These are phyloP conservation scores for Corythornis leucogaster DNA, from an alignment of 2,797 vertebrate genomes.

Conservation along the genomic window DNA sequence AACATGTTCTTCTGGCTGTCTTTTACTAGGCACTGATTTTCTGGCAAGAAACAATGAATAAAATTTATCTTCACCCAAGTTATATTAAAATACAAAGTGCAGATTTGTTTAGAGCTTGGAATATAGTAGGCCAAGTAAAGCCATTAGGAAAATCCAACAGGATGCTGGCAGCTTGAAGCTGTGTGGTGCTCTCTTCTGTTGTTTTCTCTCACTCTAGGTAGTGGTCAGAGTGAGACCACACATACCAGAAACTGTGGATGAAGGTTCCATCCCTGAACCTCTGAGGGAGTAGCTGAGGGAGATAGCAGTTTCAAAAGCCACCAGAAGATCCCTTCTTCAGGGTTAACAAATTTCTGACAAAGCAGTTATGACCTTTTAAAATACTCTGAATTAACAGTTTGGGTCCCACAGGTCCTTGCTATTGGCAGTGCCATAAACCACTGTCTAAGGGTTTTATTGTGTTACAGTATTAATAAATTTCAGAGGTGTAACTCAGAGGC, in stretches of 20 bases:
- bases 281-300: neutral
- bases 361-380: slow-evolving; percentile 13
- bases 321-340: neutral
- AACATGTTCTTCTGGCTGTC: fast-evolving
- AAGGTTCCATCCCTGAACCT: neutral
- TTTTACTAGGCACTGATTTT: neutral
- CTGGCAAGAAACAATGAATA: neutral
- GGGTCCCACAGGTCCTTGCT: neutral
- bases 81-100: neutral
- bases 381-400: neutral
- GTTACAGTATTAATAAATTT: neutral
- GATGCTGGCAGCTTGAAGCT: neutral
- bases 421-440: neutral
- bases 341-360: neutral
- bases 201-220: neutral
- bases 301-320: neutral
- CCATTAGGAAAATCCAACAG: neutral
- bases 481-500: neutral
- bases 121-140: neutral
- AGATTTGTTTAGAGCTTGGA: neutral
- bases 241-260: fast-evolving
- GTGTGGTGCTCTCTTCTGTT: neutral
- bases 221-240: neutral
- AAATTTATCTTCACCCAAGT: neutral
- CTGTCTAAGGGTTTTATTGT: neutral